These are phyloP conservation scores for Pelusios castaneus DNA, from an alignment of 2,113 vertebrate genomes.

Conservation along the genomic window DNA sequence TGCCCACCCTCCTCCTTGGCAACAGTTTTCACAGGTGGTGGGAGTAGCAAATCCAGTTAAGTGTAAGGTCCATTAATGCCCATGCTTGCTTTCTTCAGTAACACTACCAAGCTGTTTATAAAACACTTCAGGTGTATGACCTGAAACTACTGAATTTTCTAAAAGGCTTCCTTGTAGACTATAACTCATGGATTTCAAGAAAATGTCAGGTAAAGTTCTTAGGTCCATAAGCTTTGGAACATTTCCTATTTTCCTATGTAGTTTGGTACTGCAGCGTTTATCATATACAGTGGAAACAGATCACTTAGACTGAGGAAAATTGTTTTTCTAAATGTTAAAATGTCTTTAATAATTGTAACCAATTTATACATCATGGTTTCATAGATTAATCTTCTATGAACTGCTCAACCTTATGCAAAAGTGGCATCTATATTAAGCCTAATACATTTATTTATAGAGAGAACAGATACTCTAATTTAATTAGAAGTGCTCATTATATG, in stretches of 20 bases:
- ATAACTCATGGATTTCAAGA: not conserved
- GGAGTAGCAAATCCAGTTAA: not conserved
- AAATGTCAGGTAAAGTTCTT: not conserved
- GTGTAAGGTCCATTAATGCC: slow-evolving; percentile 31
- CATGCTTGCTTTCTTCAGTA: not conserved
- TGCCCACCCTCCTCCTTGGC: not conserved
- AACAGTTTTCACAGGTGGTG: not conserved
- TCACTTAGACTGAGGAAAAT: not conserved
- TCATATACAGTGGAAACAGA: slow-evolving; percentile 3
- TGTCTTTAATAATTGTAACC: not conserved
- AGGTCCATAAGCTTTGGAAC: not conserved
- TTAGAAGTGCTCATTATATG: not conserved
- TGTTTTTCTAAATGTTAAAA: slow-evolving; percentile 16
- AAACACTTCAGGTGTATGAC: not conserved
- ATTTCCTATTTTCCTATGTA: too few species aligned
- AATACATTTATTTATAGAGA: not conserved
- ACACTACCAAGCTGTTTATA: not conserved
- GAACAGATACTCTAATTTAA: not conserved
- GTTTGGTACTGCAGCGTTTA: not conserved
- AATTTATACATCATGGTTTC: too few species aligned
- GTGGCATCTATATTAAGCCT: not conserved
- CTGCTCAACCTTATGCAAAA: not conserved
- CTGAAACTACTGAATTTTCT: slow-evolving; percentile 31
- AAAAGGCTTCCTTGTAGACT: not conserved
- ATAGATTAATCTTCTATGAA: not conserved